Evolutionary conservation across 2,113 vertebrate species (phyloP), one percentile per base, ranked within the genome.

Genomic region (Corythornis vintsioides): DNA sequence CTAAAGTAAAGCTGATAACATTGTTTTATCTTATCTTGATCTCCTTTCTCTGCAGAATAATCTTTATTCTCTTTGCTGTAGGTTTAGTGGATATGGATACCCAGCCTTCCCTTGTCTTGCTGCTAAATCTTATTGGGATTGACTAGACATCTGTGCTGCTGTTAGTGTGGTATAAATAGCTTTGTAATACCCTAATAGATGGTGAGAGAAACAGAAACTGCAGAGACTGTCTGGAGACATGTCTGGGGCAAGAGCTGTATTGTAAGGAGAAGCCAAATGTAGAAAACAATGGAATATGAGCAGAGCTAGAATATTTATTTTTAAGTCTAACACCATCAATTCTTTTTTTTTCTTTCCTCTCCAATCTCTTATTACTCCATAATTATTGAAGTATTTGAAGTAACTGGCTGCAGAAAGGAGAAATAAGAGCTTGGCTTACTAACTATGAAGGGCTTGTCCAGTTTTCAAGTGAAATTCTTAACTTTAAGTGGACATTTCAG

Each of bases 81-180:
- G 61, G 88, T 95, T 97, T 95, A 96, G 95, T 92, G 83, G 94
- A 83, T 95, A 96, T 95, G 59, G 83, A 91, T 95, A 96, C 67
- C 66, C 13, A 90, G 56, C 78, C 73, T 95, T 96, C 48, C 84
- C 91, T 90, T 94, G 91, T 97, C 88, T 96, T 96, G 90, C 74
- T 69, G 48, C 89, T 97, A 94, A 96, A 92, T 96, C 95, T 97
- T 96, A 97, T 93, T 96, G 94, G 91, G 73, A 96, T 95, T 97
- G 96, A 96, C 86, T 57, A 95, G 67, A 89, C 79, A 96, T 95
- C 94, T 97, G 89, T 96, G 87, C 76, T 91, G 90, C 90, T 96
- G 96, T 95, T 24, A 42, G 67, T 67, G 47, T 61, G 38, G 90
- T 93, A 86, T 94, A 97, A 97, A 97, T 95, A 95, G 83, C 59